Base-by-base conservation (phyloP, 2,888 invertebrate genomes). In the Cinara cedri region DNA sequence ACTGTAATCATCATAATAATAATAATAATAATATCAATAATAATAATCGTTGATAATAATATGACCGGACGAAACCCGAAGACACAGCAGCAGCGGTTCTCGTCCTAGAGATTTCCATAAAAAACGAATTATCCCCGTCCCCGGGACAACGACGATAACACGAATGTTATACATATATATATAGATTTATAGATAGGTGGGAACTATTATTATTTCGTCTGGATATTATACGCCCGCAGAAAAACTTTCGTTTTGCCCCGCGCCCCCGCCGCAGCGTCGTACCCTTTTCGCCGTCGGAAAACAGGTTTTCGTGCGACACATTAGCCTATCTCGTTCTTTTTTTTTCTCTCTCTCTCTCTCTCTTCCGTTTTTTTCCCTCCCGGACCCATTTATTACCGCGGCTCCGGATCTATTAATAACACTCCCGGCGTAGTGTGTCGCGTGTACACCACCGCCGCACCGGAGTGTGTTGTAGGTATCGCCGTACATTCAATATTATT, bases 391-490 rank as follows among this genome's bases (percentile, higher is more conserved):
- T 34, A 6, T 34, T 68, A 57, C 57, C n/a, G n/a, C n/a, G n/a
- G 68, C 76, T 57, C 26, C 34, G 57, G 65, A 68, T 57, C 55
- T 76, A 76, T 76, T 76, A 76, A 76, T 68, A 57, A 76, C 76
- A 68, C 46, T 34, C 49, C 16, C n/a, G 13, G 13, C 14, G 57
- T 55, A 3, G 19, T 16, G 63, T 71, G 54, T 55, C 34, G 71
- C 6, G 65, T 11, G 54, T 24, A 34, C 34, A 34, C 34, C 34
- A 6, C 3, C 34, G n/a, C n/a, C n/a, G n/a, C n/a, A n/a, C n/a
- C n/a, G n/a, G n/a, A 34, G 54, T 54, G 42, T 14, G 24, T 65
- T 55, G 55, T 72, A 24, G n/a, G 26, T 26, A 21, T 72, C 13
- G 24, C 9, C 34, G 34, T 6, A 3, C 26, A 9, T n/a, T n/a